Conservation (phyloP, 2,113 vertebrate species). For the Poeciliopsis retropinna region DNA sequence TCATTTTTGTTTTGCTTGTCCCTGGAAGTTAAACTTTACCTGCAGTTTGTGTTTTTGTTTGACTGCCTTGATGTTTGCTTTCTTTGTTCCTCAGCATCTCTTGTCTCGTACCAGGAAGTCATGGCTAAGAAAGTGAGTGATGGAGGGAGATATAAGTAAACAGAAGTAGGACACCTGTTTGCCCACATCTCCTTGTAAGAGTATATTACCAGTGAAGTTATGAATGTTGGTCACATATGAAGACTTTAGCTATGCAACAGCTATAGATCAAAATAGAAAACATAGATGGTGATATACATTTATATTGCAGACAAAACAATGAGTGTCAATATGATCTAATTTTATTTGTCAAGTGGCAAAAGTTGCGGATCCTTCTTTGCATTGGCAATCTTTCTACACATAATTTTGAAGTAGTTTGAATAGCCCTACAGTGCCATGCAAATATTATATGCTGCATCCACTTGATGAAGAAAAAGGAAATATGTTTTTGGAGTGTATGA, state of each 20-base stretch:
- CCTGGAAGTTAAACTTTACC: neutral
- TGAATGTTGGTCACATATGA: neutral
- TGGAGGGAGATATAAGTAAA: conserved; percentile 15
- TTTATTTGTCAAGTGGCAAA: neutral
- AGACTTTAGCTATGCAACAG: neutral
- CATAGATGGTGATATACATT: neutral
- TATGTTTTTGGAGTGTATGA: too few relatives aligned
- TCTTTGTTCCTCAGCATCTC: neutral
- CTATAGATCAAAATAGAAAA: neutral
- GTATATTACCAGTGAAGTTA: neutral
- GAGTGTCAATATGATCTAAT: too few relatives aligned
- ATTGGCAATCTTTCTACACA: neutral
- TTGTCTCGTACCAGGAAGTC: conserved; percentile 25
- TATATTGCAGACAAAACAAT: neutral
- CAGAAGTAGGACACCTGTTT: conserved; percentile 27
- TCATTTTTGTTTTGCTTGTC: conserved; percentile 5
- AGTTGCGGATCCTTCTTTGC: neutral
- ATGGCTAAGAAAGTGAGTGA: conserved; percentile 9
- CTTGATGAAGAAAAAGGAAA: too few relatives aligned
- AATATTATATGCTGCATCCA: too few relatives aligned
- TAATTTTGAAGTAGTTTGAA: neutral
- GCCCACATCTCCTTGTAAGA: conserved; percentile 6
- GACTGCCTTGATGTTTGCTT: conserved; percentile 14
- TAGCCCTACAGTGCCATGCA: neutral
- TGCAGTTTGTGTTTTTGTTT: neutral